Evolutionary conservation across 1,140 invertebrate species (phyloP).

Genomic region (Megathymus violae): DNA sequence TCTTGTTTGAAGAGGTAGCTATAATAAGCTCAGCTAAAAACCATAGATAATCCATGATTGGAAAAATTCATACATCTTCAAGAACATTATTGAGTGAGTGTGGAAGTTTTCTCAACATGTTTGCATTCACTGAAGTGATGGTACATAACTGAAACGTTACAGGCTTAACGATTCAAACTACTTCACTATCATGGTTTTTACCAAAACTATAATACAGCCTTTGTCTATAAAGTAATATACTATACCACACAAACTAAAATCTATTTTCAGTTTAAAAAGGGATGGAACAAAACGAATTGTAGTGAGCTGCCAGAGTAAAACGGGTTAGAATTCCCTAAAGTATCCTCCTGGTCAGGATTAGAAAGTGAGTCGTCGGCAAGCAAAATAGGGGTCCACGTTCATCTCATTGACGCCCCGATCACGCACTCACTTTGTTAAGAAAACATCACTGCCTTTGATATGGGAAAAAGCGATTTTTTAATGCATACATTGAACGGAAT

Average conservation of each 20-base stretch:
- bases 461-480: constrained; percentile 55
- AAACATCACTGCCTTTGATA: constrained; percentile 59
- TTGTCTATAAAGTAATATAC: not conserved
- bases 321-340: constrained; percentile 37
- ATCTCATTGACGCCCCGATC: constrained; percentile 53
- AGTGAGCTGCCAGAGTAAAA: constrained; percentile 15
- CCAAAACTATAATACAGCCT: not conserved
- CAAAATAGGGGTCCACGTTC: constrained; percentile 57
- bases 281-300: constrained; percentile 16
- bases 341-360: constrained; percentile 50
- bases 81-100: too few species aligned
- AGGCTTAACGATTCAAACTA: not conserved
- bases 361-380: constrained; percentile 56
- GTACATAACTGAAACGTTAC: not conserved
- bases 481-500: constrained; percentile 65
- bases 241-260: not conserved
- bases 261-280: constrained; percentile 2
- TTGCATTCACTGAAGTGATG: too few species aligned
- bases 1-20: too few species aligned
- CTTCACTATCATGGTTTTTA: not conserved
- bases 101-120: too few species aligned
- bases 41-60: too few species aligned
- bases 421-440: constrained; percentile 63
- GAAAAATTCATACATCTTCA: too few species aligned
- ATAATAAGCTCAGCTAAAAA: too few species aligned